These are phyloP conservation scores for Apodemus agrarius DNA, from an alignment of 2,797 vertebrate genomes.

Conservation along the genomic window DNA sequence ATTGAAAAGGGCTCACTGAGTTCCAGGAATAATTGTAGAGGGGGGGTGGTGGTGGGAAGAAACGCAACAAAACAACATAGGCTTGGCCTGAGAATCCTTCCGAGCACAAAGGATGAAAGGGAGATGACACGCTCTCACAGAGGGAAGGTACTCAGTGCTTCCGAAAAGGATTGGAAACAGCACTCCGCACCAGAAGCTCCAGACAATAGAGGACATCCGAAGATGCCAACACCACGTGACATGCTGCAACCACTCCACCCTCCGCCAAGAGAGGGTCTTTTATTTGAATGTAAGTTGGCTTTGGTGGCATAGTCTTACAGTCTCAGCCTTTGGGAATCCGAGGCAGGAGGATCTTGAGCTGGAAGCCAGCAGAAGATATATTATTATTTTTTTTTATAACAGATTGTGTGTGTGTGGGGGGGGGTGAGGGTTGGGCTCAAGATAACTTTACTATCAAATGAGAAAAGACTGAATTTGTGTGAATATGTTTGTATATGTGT, in stretches of 20 bases:
- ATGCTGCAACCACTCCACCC: neutral
- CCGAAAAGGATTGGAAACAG: neutral
- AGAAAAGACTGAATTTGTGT: neutral
- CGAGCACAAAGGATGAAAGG: slow-evolving; percentile 40
- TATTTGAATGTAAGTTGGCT: neutral
- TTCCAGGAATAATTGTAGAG: slow-evolving; percentile 16
- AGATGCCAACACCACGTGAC: neutral
- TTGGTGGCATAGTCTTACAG: neutral
- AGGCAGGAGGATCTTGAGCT: neutral
- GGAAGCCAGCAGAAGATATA: neutral
- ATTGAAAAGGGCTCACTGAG: slow-evolving; percentile 52
- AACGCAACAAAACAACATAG: neutral
- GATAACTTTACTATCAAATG: neutral
- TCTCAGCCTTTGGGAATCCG: neutral
- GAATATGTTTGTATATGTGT: neutral
- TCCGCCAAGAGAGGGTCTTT: neutral
- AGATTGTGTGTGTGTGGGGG: neutral
- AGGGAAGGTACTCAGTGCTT: slow-evolving; percentile 43
- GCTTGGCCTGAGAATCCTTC: neutral
- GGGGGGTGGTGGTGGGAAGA: neutral
- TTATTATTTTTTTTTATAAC: neutral
- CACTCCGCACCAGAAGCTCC: neutral
- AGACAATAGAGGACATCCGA: neutral
- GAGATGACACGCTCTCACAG: slow-evolving; percentile 8
- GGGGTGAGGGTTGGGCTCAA: neutral